Percentiles rank a stretch among this genome's conserved stretches.
These are phyloP conservation scores for Gastracanthus pulcherrimus DNA, from an alignment of 2,888 invertebrate genomes.

Conservation along the genomic window DNA sequence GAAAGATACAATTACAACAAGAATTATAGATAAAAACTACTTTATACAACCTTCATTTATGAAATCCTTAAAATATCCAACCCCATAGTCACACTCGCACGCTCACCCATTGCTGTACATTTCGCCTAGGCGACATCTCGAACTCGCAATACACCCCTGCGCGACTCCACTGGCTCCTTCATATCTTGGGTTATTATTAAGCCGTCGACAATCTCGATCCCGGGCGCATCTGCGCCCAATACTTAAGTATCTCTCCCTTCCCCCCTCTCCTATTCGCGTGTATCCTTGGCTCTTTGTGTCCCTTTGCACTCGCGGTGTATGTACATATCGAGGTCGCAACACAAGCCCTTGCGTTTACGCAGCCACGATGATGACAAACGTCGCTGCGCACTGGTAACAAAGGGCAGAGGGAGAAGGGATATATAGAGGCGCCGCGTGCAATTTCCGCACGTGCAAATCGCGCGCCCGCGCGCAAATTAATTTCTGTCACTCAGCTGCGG, in stretches of 20 bases:
- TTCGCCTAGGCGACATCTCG: not conserved
- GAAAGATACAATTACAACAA: no score
- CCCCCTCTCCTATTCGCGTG: not conserved
- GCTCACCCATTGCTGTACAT: not conserved
- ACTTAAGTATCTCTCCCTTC: conserved; percentile 54
- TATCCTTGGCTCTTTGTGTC: conserved; percentile 23
- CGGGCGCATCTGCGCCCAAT: conserved; percentile 71
- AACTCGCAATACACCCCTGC: no score
- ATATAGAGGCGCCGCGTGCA: conserved; percentile 58
- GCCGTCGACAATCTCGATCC: conserved; percentile 66
- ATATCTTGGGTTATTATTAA: conserved; percentile 63
- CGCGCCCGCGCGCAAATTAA: conserved; percentile 69
- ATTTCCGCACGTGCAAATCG: conserved; percentile 69
- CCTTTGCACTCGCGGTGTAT: not conserved
- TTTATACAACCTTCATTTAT: no score
- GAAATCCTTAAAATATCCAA: not conserved
- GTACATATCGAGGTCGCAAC: no score
- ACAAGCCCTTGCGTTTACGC: no score
- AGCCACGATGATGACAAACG: conserved; percentile 65
- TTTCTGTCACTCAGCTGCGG: conserved; percentile 67
- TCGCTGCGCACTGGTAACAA: conserved; percentile 68
- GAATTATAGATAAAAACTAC: no score
- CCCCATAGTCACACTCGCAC: not conserved
- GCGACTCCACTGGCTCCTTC: no score
- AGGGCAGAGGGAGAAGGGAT: conserved; percentile 41